Evolutionary conservation across 2,113 vertebrate species (phyloP).

Genomic region (Chaetodon trifascialis): DNA sequence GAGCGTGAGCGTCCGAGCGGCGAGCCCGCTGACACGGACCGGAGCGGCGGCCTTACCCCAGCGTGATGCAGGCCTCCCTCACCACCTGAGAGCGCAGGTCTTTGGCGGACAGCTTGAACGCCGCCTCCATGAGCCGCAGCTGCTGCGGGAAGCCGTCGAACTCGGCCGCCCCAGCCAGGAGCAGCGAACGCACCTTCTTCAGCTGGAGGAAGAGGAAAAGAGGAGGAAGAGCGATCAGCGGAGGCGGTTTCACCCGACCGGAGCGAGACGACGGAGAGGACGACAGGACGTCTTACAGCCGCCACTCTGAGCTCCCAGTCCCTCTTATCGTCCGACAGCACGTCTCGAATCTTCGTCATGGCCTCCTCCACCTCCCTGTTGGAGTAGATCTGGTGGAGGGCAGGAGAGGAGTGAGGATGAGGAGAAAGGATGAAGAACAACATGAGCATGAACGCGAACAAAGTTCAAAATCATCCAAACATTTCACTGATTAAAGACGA

Average conservation of each 20-base stretch:
- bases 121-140: slow-evolving; percentile 91
- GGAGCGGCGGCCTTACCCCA: slow-evolving; percentile 86
- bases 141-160: slow-evolving; percentile 94
- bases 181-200: slow-evolving; percentile 93
- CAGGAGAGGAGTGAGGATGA: neutral
- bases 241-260: accelerated
- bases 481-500: no score
- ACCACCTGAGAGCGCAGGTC: slow-evolving; percentile 97
- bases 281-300: slow-evolving; percentile 82
- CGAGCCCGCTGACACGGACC: no score
- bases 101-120: slow-evolving; percentile 95
- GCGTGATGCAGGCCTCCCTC: slow-evolving; percentile 95
- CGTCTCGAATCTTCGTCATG: slow-evolving; percentile 94
- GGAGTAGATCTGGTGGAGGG: slow-evolving; percentile 89
- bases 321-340: slow-evolving; percentile 95
- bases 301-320: slow-evolving; percentile 96
- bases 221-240: neutral
- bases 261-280: neutral
- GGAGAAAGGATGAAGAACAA: neutral
- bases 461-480: no score
- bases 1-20: no score
- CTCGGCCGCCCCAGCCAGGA: slow-evolving; percentile 92
- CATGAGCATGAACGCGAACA: no score
- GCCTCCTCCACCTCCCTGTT: slow-evolving; percentile 96
- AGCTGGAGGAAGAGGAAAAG: slow-evolving; percentile 80